phyloP scores from a whole-genome alignment of 2,113 vertebrate genomes.

The Spermophilus dauricus region DNA sequence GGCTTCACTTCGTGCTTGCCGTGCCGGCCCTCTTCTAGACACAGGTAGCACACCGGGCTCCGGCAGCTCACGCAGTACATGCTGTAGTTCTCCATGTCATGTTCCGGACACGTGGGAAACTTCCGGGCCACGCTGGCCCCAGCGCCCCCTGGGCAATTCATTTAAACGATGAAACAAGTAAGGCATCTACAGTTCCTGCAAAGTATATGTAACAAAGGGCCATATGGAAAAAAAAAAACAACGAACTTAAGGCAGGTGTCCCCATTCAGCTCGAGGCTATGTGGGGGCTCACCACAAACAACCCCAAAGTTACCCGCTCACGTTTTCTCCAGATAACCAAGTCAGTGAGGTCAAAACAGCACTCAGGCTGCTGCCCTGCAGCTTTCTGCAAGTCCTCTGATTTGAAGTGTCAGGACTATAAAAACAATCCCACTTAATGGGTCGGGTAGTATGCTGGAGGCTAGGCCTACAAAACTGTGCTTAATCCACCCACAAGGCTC shows the following conservation, averaged over 20 bases:
- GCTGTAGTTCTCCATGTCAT: slow-evolving; percentile 97
- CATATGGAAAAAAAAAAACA: no score
- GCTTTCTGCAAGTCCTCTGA: background rate
- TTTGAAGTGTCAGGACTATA: background rate
- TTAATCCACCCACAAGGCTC: background rate
- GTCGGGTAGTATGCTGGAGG: background rate
- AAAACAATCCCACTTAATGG: background rate
- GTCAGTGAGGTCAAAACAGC: background rate
- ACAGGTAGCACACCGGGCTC: slow-evolving; percentile 94
- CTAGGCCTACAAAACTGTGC: background rate
- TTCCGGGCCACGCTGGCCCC: slow-evolving; percentile 85
- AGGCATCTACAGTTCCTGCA: background rate
- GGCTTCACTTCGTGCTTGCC: slow-evolving; percentile 95
- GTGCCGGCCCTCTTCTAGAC: slow-evolving; percentile 96
- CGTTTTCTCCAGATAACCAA: background rate
- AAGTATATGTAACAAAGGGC: background rate
- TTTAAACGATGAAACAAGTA: slow-evolving; percentile 15
- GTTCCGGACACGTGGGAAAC: slow-evolving; percentile 93
- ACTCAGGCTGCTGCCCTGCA: background rate
- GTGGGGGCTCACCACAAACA: background rate
- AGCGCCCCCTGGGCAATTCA: slow-evolving; percentile 35
- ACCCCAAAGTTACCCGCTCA: background rate
- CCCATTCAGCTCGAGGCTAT: background rate
- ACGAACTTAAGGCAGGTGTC: background rate
- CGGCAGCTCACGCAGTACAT: slow-evolving; percentile 96